Percentiles rank a stretch among this genome's conserved stretches.
These are phyloP conservation scores for Neodon shergylaensis DNA, from an alignment of 2,113 vertebrate species.

Conservation along the genomic window DNA sequence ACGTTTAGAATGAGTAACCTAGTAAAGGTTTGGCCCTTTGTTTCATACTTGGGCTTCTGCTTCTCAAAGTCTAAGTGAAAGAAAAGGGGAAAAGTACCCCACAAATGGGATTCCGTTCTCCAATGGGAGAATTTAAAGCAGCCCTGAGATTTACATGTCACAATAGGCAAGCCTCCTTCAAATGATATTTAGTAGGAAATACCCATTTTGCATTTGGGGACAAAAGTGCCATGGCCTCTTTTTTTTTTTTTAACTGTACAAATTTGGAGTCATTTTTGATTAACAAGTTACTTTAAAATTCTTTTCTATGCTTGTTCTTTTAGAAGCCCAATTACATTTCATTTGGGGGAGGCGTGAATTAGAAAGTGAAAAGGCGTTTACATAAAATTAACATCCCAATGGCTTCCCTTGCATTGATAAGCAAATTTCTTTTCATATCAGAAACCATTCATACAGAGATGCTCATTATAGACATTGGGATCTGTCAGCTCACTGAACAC, in stretches of 20 bases:
- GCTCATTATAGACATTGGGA: constrained; percentile 40
- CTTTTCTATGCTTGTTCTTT: constrained; percentile 61
- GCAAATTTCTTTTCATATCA: constrained; percentile 77
- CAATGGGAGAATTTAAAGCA: background rate
- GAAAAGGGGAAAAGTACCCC: background rate
- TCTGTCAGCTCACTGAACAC: background rate
- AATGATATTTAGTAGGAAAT: constrained; percentile 41
- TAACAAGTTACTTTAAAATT: constrained; percentile 69
- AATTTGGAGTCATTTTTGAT: constrained; percentile 64
- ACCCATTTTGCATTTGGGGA: constrained; percentile 41
- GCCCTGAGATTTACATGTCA: background rate
- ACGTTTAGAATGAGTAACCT: background rate
- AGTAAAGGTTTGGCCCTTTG: background rate
- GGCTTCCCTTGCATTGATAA: constrained; percentile 70
- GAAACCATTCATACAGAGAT: constrained; percentile 60
- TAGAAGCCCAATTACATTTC: constrained; percentile 73
- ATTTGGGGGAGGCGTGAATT: constrained; percentile 65
- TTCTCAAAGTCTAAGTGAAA: background rate
- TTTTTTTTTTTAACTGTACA: constrained; percentile 12
- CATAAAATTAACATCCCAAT: constrained; percentile 74
- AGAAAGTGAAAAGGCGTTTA: constrained; percentile 61
- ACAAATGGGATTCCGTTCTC: background rate
- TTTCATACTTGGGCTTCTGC: background rate
- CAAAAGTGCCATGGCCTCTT: constrained; percentile 38
- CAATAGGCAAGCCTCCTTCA: background rate